These are phyloP conservation scores for Labeo rohita DNA, from an alignment of 2,113 vertebrate species.

Conservation along the genomic window DNA sequence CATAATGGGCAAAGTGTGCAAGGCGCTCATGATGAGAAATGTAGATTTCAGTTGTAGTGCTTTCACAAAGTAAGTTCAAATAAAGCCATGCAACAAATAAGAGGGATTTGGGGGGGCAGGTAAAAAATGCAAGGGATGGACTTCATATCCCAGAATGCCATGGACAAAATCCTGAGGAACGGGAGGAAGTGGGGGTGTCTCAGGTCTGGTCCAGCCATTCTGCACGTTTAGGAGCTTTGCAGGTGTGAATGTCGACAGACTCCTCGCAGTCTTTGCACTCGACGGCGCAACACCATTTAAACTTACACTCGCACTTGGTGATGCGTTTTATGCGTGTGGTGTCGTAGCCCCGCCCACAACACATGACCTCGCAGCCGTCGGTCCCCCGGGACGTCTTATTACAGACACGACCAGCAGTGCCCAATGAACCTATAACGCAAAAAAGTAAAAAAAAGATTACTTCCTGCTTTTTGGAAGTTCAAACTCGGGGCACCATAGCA, in stretches of 20 bases:
- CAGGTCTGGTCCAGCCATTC: slow-evolving; percentile 92
- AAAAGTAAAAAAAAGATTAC: slow-evolving; percentile 74
- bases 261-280: slow-evolving; percentile 95
- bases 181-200: slow-evolving; percentile 67
- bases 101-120: slow-evolving; percentile 62
- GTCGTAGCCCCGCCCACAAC: slow-evolving; percentile 96
- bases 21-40: slow-evolving; percentile 76
- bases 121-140: slow-evolving; percentile 66
- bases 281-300: slow-evolving; percentile 98
- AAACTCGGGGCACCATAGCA: too few species aligned
- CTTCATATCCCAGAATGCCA: slow-evolving; percentile 80
- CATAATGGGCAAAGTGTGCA: slow-evolving; percentile 64
- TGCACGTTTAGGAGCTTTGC: slow-evolving; percentile 92
- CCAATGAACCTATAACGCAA: slow-evolving; percentile 85
- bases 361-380: slow-evolving; percentile 98
- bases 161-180: slow-evolving; percentile 71
- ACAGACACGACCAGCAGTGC: slow-evolving; percentile 92
- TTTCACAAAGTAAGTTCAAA: slow-evolving; percentile 82
- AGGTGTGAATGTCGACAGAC: slow-evolving; percentile 92
- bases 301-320: slow-evolving; percentile 99
- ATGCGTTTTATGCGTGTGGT: slow-evolving; percentile 90
- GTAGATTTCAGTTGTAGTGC: slow-evolving; percentile 80
- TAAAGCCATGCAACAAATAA: slow-evolving; percentile 87
- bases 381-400: slow-evolving; percentile 89
- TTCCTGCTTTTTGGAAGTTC: too few species aligned